phyloP scores from a whole-genome alignment of 2,113 vertebrate genomes.

The Pseudolaguvia tuberculata region DNA sequence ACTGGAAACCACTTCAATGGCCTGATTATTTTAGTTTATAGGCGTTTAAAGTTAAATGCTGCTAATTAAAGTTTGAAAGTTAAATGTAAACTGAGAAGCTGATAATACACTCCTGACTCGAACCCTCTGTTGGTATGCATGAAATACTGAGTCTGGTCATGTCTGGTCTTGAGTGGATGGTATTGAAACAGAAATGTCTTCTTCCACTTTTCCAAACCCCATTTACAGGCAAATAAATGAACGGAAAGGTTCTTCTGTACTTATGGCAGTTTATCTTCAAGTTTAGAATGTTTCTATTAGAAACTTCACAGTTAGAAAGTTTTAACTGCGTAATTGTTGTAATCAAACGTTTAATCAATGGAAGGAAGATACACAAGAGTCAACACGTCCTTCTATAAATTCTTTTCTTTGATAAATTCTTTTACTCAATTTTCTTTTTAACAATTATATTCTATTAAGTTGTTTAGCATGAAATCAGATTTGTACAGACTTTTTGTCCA shows the following conservation, averaged over 20 bases:
- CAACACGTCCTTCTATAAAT: background rate
- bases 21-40: too few relatives aligned
- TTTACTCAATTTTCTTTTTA: background rate
- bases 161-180: slow-evolving; percentile 34
- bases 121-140: slow-evolving; percentile 26
- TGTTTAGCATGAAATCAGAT: too few relatives aligned
- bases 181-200: background rate
- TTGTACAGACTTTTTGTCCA: background rate
- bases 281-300: background rate
- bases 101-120: background rate
- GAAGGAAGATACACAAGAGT: background rate
- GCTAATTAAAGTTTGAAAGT: background rate
- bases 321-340: background rate
- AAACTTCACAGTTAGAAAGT: background rate
- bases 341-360: background rate
- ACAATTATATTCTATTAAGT: too few relatives aligned
- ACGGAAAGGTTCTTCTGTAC: background rate
- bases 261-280: too few relatives aligned
- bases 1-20: too few relatives aligned
- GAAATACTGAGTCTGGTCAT: slow-evolving; percentile 11
- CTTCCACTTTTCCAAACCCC: background rate
- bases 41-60: too few relatives aligned
- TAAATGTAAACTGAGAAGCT: background rate
- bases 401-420: background rate
- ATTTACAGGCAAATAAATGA: background rate